Conservation (phyloP, 1,140 invertebrate genomes). For the Nixonia krombeini region DNA sequence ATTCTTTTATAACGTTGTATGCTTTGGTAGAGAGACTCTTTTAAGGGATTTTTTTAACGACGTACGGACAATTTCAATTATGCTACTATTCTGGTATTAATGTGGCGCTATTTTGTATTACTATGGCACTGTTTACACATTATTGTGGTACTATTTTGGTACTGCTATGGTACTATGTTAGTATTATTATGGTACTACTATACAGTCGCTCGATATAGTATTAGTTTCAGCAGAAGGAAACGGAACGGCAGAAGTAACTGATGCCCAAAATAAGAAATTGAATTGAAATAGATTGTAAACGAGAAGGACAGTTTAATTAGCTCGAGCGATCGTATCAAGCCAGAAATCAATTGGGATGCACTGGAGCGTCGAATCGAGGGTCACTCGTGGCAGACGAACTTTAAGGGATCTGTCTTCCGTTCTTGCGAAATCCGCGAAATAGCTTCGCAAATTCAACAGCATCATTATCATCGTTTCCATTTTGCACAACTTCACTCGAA, state of each 20-base stretch:
- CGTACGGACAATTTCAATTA: no score
- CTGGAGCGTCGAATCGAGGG: slow-evolving; percentile 7
- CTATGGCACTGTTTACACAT: no score
- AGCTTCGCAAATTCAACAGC: slow-evolving; percentile 5
- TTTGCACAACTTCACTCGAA: slow-evolving; percentile 1
- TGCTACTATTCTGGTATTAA: no score
- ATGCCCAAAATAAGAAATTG: slow-evolving; percentile 1
- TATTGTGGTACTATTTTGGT: no score
- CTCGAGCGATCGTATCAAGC: neutral
- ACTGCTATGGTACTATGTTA: no score
- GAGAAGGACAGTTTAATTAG: slow-evolving; percentile 21
- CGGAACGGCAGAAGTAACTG: neutral
- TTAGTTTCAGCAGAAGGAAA: neutral
- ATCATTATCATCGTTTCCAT: no score
- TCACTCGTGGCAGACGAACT: slow-evolving; percentile 7
- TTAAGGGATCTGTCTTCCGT: slow-evolving; percentile 7
- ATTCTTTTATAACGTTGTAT: no score
- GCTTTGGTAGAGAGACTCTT: no score
- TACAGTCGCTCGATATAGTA: no score
- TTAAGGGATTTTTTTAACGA: no score
- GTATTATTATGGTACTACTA: no score
- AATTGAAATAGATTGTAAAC: slow-evolving; percentile 15
- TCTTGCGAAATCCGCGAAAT: neutral
- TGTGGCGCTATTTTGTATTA: no score
- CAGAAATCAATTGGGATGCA: slow-evolving; percentile 17